Evolutionary conservation across 2,797 vertebrate species (phyloP).

Genomic region (Hippoglossus hippoglossus): DNA sequence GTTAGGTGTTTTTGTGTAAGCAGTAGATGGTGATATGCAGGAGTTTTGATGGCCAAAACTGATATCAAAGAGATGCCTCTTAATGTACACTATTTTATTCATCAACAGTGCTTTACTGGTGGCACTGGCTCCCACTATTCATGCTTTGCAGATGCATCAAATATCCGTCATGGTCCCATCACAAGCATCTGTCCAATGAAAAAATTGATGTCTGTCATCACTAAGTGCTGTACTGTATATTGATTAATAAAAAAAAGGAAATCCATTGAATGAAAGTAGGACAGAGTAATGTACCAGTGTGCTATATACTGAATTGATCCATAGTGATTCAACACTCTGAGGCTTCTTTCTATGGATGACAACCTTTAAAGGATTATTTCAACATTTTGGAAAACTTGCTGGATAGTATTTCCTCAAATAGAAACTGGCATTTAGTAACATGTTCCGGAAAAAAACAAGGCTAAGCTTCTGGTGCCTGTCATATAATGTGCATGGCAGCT

Average conservation of each 20-base stretch:
- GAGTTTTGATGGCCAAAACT: no score
- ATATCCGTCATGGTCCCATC: conserved; percentile 5
- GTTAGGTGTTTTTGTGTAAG: neutral
- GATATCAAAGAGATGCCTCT: no score
- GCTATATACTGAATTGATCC: neutral
- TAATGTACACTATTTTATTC: no score
- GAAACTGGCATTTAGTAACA: no score
- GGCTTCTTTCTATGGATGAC: neutral
- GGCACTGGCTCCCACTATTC: no score
- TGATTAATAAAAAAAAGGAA: conserved; percentile 21
- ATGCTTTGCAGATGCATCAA: neutral
- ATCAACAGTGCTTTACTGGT: no score
- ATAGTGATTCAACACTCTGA: neutral
- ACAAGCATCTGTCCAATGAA: conserved; percentile 10
- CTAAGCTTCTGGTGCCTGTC: no score
- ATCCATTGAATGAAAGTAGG: conserved; percentile 41
- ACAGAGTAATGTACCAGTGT: conserved; percentile 6
- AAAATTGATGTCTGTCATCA: conserved; percentile 24
- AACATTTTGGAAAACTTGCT: no score
- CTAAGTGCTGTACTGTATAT: conserved; percentile 45
- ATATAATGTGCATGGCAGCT: no score
- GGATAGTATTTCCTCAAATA: no score
- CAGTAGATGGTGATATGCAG: neutral
- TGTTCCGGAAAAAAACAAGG: no score
- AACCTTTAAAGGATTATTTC: neutral